These are phyloP conservation scores for Thymallus thymallus DNA, from an alignment of 2,113 vertebrate genomes.

Conservation along the genomic window DNA sequence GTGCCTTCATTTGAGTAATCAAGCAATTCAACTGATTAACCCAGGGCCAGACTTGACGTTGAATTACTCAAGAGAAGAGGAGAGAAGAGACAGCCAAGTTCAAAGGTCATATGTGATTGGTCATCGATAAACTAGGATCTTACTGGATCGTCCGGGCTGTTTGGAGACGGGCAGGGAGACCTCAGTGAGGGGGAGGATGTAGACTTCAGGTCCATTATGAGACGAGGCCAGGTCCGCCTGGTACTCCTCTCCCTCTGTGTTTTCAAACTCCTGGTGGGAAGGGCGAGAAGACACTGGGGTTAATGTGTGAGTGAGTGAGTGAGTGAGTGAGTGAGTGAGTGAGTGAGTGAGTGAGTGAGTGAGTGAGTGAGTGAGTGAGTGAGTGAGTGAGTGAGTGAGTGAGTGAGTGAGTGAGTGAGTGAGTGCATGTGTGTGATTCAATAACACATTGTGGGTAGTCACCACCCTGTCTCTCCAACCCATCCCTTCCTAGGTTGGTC, in stretches of 20 bases:
- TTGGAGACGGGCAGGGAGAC: slow-evolving; percentile 92
- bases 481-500: too few species aligned
- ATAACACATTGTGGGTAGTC: slow-evolving; percentile 54
- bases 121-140: slow-evolving; percentile 45
- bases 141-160: slow-evolving; percentile 93
- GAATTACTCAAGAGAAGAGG: background rate
- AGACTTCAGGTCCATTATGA: slow-evolving; percentile 90
- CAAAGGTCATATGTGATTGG: background rate
- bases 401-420: too few species aligned
- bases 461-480: too few species aligned
- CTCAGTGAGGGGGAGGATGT: slow-evolving; percentile 93
- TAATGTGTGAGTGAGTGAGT: background rate
- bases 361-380: too few species aligned
- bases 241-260: slow-evolving; percentile 88
- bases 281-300: background rate
- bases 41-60: too few species aligned
- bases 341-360: too few species aligned
- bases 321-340: too few species aligned
- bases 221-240: slow-evolving; percentile 80
- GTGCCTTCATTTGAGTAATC: too few species aligned
- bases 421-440: too few species aligned
- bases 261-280: slow-evolving; percentile 87
- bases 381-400: too few species aligned
- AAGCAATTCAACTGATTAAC: too few species aligned
- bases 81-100: background rate